Conservation (phyloP, 2,797 vertebrate genomes). For the Acanthiza pusilla region DNA sequence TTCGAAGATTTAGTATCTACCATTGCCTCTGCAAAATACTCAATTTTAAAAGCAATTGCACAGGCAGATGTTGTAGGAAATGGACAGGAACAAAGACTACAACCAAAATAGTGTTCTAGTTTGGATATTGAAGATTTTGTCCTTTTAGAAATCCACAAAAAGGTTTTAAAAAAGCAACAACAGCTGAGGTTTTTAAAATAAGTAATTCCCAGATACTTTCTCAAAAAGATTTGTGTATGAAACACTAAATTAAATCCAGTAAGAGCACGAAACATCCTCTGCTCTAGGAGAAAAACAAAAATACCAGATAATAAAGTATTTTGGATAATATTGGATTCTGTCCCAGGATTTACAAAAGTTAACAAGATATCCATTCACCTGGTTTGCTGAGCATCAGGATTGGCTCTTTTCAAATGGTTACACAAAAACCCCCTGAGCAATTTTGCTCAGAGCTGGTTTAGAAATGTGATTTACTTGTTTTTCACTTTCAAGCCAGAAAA, state of each 20-base stretch:
- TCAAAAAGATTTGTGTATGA: neutral
- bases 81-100: neutral
- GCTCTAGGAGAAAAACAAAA: neutral
- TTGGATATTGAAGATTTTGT: neutral
- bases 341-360: neutral
- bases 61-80: neutral
- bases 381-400: neutral
- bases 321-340: neutral
- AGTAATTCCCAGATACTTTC: neutral
- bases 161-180: neutral
- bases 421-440: neutral
- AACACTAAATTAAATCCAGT: neutral
- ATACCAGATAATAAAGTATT: neutral
- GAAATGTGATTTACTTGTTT: neutral
- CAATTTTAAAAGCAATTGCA: neutral
- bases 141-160: neutral
- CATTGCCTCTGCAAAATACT: neutral
- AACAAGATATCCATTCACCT: neutral
- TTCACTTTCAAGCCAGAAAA: neutral
- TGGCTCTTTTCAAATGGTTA: neutral
- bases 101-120: neutral
- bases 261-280: neutral
- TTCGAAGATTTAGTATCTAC: neutral
- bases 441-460: neutral
- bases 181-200: neutral